Evolutionary conservation across 2,113 vertebrate genomes (phyloP).

Genomic region (Lophochroa leadbeateri): DNA sequence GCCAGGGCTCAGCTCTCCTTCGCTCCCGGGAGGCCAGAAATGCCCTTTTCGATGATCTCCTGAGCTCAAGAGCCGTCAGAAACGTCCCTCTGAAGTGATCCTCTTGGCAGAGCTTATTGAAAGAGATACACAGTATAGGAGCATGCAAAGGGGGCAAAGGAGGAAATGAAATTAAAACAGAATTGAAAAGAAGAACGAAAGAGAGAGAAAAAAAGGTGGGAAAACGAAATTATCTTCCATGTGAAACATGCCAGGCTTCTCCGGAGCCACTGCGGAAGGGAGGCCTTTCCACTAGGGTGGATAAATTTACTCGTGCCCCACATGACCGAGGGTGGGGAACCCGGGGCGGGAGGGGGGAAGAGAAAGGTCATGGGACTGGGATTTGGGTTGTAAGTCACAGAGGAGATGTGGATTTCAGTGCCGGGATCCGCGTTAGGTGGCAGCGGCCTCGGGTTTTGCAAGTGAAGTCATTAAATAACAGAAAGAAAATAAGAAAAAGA

Average conservation of each 20-base stretch:
- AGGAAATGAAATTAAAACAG: neutral
- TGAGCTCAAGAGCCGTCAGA: neutral
- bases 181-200: neutral
- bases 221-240: neutral
- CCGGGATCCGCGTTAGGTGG: conserved; percentile 20
- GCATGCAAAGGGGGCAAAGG: neutral
- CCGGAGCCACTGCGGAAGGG: neutral
- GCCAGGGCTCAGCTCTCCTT: neutral
- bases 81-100: neutral
- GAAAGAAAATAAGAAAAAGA: neutral
- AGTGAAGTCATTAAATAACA: neutral
- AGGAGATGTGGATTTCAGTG: conserved; percentile 34
- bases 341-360: neutral
- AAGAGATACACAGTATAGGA: neutral
- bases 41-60: neutral
- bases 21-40: neutral
- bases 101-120: neutral
- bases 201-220: conserved; percentile 3
- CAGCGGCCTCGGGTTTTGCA: neutral
- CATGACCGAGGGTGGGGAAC: conserved; percentile 31
- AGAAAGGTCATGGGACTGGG: conserved; percentile 59
- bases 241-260: neutral
- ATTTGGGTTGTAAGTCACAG: conserved; percentile 54
- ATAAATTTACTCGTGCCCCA: conserved; percentile 43
- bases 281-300: conserved; percentile 51